These are phyloP conservation scores for Hetaerina americana DNA, from an alignment of 1,140 invertebrate species.

Conservation along the genomic window DNA sequence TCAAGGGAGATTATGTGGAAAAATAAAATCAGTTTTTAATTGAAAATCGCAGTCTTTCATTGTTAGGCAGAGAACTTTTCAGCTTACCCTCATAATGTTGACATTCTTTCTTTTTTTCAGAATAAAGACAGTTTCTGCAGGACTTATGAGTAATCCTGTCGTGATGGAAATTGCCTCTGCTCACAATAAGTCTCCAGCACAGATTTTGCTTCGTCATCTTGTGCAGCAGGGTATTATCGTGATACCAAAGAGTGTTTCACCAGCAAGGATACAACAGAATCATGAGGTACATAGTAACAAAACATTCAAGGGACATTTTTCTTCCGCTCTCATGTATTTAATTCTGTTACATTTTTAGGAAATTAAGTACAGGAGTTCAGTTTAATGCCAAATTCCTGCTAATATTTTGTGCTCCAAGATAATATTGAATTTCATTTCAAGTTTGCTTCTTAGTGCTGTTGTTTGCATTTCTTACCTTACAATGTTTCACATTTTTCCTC, in stretches of 20 bases:
- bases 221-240: conserved; percentile 56
- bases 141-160: conserved; percentile 42
- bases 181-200: conserved; percentile 57
- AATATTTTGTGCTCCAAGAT: no score
- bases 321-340: background rate
- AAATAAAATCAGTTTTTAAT: no score
- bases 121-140: background rate
- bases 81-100: no score
- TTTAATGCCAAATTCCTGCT: no score
- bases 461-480: background rate
- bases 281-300: conserved; percentile 24
- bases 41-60: no score
- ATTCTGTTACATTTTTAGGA: no score
- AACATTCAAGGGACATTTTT: background rate
- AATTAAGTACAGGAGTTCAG: no score
- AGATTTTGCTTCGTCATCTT: conserved; percentile 63
- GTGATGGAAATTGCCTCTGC: conserved; percentile 52
- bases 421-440: no score
- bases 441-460: no score
- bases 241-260: conserved; percentile 74
- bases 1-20: no score
- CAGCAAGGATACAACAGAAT: conserved; percentile 51
- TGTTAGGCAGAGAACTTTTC: no score
- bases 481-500: no score
- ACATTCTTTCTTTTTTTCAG: background rate